Evolutionary conservation across 2,797 vertebrate species (phyloP).

Genomic region (Echiichthys vipera): DNA sequence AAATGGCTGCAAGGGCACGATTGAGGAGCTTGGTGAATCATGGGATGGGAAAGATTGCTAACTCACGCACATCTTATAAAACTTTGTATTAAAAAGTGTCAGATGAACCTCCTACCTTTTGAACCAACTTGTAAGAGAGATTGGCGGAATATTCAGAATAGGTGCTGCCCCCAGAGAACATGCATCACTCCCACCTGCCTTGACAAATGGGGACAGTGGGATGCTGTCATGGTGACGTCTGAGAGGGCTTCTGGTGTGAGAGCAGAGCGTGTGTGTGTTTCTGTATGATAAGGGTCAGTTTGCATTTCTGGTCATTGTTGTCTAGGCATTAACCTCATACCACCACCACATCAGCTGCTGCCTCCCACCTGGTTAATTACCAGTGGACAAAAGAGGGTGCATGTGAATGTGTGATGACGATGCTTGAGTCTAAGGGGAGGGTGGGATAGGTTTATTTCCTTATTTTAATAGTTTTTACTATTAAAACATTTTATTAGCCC

Average conservation of each 20-base stretch:
- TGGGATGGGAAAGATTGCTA: constrained; percentile 49
- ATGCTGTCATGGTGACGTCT: constrained; percentile 70
- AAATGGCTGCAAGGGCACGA: constrained; percentile 74
- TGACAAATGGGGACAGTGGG: constrained; percentile 54
- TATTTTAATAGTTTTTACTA: no score
- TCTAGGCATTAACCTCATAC: constrained; percentile 42
- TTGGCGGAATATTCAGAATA: constrained; percentile 38
- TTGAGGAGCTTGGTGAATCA: constrained; percentile 61
- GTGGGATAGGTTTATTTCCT: neutral
- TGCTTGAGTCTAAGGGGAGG: neutral
- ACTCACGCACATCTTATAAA: constrained; percentile 49
- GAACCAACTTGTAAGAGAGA: neutral
- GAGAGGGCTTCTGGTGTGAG: constrained; percentile 27
- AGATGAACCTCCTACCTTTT: constrained; percentile 11
- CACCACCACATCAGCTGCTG: constrained; percentile 43
- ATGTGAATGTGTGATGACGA: constrained; percentile 19
- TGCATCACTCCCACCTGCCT: constrained; percentile 66
- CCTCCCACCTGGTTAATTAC: constrained; percentile 54
- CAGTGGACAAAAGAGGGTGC: constrained; percentile 41
- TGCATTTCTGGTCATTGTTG: constrained; percentile 63
- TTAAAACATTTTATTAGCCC: no score
- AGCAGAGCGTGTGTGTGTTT: constrained; percentile 57
- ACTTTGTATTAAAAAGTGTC: constrained; percentile 25
- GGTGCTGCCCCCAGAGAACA: constrained; percentile 36
- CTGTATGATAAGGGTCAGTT: constrained; percentile 73